Evolutionary conservation across 1,140 invertebrate species (phyloP).

Genomic region (Eulimnadia texana): DNA sequence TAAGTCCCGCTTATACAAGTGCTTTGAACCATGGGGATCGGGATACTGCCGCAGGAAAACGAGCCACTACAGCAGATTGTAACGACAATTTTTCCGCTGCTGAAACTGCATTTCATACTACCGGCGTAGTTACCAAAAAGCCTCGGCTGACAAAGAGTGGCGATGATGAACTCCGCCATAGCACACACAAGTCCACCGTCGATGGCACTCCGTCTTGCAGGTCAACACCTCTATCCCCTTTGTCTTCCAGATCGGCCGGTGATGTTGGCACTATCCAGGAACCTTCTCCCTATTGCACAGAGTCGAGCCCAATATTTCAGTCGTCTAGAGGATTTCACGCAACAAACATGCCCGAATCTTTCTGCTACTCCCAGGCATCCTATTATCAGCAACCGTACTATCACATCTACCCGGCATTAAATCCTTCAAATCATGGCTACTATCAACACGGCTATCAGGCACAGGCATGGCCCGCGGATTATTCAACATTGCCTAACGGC

Average conservation of each 20-base stretch:
- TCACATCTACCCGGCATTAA: not conserved
- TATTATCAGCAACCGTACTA: constrained; percentile 11
- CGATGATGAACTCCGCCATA: not conserved
- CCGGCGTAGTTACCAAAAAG: not conserved
- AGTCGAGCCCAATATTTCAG: not conserved
- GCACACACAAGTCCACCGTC: constrained; percentile 19
- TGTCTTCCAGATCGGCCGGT: constrained; percentile 8
- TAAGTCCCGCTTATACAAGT: not conserved
- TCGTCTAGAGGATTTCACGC: not conserved
- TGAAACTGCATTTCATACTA: not conserved
- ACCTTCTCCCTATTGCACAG: not conserved
- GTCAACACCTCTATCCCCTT: constrained; percentile 28
- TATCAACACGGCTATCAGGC: constrained; percentile 7
- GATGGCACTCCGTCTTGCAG: constrained; percentile 28
- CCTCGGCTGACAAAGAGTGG: not conserved
- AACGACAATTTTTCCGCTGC: constrained; percentile 4
- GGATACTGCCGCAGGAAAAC: not conserved
- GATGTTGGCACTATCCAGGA: not conserved
- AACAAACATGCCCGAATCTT: not conserved
- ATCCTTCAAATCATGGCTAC: not conserved
- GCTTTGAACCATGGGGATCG: not conserved
- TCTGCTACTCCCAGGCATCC: not conserved
- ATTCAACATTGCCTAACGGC: not conserved
- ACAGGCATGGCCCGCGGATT: constrained; percentile 1
- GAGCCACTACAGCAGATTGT: not conserved